phyloP scores from a whole-genome alignment of 2,113 vertebrate genomes.

The Cygnus buccinator region DNA sequence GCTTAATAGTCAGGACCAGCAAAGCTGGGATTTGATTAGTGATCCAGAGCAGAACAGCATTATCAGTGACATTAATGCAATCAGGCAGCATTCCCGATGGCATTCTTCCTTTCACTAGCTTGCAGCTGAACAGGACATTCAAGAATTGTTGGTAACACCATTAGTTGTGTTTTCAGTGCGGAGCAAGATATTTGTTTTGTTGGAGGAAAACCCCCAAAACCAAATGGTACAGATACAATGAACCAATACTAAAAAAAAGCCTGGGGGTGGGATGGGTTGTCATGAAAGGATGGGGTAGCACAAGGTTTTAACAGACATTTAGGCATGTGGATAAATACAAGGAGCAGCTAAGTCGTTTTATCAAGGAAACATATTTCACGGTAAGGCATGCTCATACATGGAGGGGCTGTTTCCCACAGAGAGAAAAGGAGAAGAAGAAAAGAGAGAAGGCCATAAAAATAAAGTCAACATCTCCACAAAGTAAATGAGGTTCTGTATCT shows the following conservation, averaged over 20 bases:
- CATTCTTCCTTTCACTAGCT: background rate
- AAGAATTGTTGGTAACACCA: background rate
- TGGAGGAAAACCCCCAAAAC: background rate
- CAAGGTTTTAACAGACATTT: background rate
- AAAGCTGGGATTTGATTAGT: constrained; percentile 38
- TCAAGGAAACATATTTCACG: background rate
- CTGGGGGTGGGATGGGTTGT: background rate
- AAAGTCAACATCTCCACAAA: background rate
- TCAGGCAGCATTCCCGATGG: background rate
- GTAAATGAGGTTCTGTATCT: background rate
- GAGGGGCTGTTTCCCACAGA: background rate
- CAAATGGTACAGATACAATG: background rate
- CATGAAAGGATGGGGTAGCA: background rate
- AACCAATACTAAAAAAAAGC: background rate
- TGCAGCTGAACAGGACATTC: background rate
- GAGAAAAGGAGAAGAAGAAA: background rate
- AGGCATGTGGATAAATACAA: background rate
- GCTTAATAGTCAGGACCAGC: constrained; percentile 21
- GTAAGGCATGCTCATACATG: background rate
- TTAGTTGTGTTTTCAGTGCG: background rate
- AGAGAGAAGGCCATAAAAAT: background rate
- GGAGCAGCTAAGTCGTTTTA: background rate
- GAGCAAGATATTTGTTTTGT: background rate
- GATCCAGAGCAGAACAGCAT: constrained; percentile 17
- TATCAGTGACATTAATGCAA: constrained; percentile 32